Conservation (phyloP, 2,888 invertebrate genomes). For the Nematopogon swammerdamellus region DNA sequence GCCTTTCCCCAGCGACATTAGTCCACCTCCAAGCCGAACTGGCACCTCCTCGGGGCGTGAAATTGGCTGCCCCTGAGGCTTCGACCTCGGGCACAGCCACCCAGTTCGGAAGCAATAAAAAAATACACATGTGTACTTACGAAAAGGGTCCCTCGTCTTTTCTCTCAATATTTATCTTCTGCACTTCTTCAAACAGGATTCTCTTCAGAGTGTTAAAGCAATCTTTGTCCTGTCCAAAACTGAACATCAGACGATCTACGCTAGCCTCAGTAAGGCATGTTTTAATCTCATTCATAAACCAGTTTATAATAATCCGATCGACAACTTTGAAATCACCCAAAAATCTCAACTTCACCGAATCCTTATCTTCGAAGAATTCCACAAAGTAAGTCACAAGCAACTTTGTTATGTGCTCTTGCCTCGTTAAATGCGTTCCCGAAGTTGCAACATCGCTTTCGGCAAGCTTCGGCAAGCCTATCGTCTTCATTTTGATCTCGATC, state of each 20-base stretch:
- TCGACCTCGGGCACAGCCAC: too few species aligned
- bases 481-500: not conserved
- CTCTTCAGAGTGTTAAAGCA: not conserved
- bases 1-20: too few species aligned
- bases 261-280: not conserved
- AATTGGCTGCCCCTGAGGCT: too few species aligned
- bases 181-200: not conserved
- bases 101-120: too few species aligned
- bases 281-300: not conserved
- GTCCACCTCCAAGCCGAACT: too few species aligned
- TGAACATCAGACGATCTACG: not conserved
- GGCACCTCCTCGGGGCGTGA: too few species aligned
- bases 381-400: not conserved
- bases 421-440: too few species aligned
- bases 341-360: not conserved
- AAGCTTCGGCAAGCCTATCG: not conserved
- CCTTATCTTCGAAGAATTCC: not conserved
- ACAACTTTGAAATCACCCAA: not conserved
- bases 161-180: not conserved
- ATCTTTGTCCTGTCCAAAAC: not conserved
- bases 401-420: not conserved
- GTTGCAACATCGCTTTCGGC: not conserved
- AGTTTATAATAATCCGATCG: not conserved
- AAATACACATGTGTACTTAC: too few species aligned
- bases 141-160: not conserved